phyloP scores from a whole-genome alignment of 2,113 vertebrate species.

The Aramus guarauna region DNA sequence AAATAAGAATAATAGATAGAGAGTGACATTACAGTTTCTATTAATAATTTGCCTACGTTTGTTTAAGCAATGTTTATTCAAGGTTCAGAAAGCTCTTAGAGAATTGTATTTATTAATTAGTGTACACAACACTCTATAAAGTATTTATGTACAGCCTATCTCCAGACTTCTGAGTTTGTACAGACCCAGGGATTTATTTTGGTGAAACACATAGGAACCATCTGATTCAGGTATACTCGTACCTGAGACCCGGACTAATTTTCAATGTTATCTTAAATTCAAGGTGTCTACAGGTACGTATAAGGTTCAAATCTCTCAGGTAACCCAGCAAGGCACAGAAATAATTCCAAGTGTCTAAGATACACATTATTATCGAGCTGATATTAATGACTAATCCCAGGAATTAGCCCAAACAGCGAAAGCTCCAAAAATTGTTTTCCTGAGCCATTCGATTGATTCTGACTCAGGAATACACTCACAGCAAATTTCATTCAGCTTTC shows the following conservation, averaged over 20 bases:
- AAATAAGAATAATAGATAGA: constrained; percentile 3
- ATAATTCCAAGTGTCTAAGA: background rate
- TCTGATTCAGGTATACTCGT: background rate
- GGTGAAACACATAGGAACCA: background rate
- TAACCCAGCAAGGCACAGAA: background rate
- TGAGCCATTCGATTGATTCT: background rate
- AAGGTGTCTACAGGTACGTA: background rate
- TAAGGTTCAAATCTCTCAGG: background rate
- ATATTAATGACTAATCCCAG: background rate
- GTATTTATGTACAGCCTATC: constrained; percentile 11
- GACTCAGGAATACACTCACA: background rate
- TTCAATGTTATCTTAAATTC: background rate
- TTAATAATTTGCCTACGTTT: constrained; percentile 33
- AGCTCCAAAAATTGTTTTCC: background rate
- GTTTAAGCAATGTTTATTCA: constrained; percentile 43
- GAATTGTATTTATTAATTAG: constrained; percentile 50
- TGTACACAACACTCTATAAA: constrained; percentile 26
- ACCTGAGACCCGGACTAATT: background rate
- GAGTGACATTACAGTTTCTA: constrained; percentile 51
- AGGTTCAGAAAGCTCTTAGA: constrained; percentile 31
- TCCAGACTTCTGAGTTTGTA: background rate
- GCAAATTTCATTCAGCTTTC: background rate
- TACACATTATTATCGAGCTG: background rate
- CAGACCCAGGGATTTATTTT: background rate
- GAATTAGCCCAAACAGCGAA: background rate